Evolutionary conservation across 2,113 vertebrate genomes (phyloP), one percentile per base, ranked within the genome.

Genomic region (Hydropotes inermis): DNA sequence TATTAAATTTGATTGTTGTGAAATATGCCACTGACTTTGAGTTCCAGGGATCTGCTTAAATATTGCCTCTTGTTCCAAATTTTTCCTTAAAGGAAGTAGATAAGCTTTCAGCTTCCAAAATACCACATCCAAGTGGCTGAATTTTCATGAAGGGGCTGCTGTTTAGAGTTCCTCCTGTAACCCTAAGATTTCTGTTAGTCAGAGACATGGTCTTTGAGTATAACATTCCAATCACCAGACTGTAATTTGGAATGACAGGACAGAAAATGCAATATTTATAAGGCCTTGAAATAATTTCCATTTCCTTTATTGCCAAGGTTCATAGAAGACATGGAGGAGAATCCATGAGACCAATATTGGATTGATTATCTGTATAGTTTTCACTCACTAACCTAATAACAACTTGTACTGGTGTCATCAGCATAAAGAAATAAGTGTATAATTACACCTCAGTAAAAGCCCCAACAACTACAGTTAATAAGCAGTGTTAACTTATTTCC

Each of bases 1-100:
- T 98, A 97, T 97, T 97, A 98, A 98, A 98, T 98, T 97, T 98
- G 94, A 98, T 97, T 95, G 47, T 96, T 98, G 88, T 94, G 81
- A 98, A 98, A 96, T 97, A 95, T 97, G 87, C 95, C 95, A 91
- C 93, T 93, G 97, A 97, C 74, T 97, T 90, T 83, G 45, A 96
- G 64, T 92, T 93, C 76, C 91, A 96, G 39, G n/a, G 89, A 95
- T 97, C 54, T 96, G 52, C 67, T 97, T 96, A 94, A 98, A 96
- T 94, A 27, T 83, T 97, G 91, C 61, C 36, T 96, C 64, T 88
- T 94, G 50, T 16, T 83, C 60, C 64, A 96, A 96, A 96, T 54
- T 86, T 95, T 97, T 98, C 39, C 92, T 97, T 97, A 96, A 97
- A 97, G 79, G 84, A 97, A 97, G 39, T 52, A 96, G 94, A 96